These are phyloP conservation scores for Tetrapedia diversipes DNA, from an alignment of 2,888 invertebrate species.

Conservation along the genomic window DNA sequence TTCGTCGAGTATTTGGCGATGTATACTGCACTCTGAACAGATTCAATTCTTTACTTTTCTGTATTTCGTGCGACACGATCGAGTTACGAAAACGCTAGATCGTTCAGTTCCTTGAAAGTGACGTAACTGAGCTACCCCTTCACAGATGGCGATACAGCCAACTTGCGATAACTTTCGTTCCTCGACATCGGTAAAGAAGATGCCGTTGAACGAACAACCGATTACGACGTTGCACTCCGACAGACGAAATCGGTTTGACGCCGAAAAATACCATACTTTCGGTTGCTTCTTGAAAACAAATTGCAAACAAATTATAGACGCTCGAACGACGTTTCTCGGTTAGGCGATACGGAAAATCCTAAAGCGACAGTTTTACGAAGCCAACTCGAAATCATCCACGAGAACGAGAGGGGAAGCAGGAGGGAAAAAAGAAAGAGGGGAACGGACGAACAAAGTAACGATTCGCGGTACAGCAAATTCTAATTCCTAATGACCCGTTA, in stretches of 20 bases:
- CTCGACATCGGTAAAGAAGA: conserved; percentile 33
- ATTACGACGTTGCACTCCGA: neutral
- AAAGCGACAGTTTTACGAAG: neutral
- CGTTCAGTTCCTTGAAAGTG: neutral
- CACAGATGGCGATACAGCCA: conserved; percentile 35
- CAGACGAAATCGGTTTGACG: neutral
- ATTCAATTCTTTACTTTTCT: neutral
- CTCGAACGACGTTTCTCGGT: neutral
- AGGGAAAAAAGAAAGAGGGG: neutral
- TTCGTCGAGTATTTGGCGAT: neutral
- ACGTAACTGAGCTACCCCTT: conserved; percentile 40
- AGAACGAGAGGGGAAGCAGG: neutral
- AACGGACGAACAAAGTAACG: too few species aligned
- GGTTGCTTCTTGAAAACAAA: neutral
- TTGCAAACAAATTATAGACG: neutral
- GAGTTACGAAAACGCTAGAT: conserved; percentile 14
- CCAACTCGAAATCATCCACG: neutral
- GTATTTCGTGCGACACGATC: neutral
- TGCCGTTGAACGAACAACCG: neutral
- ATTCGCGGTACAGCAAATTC: too few species aligned
- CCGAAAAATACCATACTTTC: neutral
- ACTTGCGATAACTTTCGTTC: neutral
- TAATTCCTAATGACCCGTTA: too few species aligned
- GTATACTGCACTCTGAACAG: neutral
- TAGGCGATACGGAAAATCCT: neutral